Conservation (phyloP, 2,797 vertebrate genomes). For the Pagetopsis macropterus region DNA sequence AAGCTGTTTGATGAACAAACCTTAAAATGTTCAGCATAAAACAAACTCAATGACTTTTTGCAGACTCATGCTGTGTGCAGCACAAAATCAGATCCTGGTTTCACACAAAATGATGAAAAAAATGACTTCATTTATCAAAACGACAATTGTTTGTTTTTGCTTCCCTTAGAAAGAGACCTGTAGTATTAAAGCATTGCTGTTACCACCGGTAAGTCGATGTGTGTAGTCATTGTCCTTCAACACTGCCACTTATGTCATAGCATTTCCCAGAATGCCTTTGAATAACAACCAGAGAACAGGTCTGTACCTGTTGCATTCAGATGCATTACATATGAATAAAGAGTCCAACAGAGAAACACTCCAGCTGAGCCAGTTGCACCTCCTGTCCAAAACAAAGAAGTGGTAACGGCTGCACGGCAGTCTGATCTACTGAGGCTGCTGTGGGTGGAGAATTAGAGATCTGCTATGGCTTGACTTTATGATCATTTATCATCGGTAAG, state of each 20-base stretch:
- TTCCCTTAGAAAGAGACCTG: too few species aligned
- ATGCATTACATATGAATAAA: neutral
- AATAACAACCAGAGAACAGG: conserved; percentile 1
- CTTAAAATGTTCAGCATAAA: too few species aligned
- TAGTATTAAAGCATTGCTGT: too few species aligned
- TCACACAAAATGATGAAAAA: too few species aligned
- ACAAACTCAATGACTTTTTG: too few species aligned
- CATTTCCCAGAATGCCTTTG: conserved; percentile 15
- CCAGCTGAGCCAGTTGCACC: conserved; percentile 26
- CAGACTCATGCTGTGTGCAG: too few species aligned
- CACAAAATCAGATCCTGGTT: too few species aligned
- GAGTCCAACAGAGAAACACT: conserved; percentile 5
- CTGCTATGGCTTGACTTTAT: neutral
- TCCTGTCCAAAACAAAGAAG: conserved; percentile 19
- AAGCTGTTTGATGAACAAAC: too few species aligned
- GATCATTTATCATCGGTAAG: neutral
- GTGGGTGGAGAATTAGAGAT: neutral
- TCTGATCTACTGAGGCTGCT: neutral
- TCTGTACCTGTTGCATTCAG: conserved; percentile 15
- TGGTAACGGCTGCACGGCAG: conserved; percentile 3
- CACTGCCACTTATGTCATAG: neutral
- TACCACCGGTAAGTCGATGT: neutral
- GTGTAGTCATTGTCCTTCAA: neutral
- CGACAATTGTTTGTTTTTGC: too few species aligned
- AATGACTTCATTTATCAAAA: too few species aligned